These are phyloP conservation scores for Mnemiopsis leidyi DNA, from an alignment of 37 sponge, comb jelly and placozoan species.

Conservation along the genomic window DNA sequence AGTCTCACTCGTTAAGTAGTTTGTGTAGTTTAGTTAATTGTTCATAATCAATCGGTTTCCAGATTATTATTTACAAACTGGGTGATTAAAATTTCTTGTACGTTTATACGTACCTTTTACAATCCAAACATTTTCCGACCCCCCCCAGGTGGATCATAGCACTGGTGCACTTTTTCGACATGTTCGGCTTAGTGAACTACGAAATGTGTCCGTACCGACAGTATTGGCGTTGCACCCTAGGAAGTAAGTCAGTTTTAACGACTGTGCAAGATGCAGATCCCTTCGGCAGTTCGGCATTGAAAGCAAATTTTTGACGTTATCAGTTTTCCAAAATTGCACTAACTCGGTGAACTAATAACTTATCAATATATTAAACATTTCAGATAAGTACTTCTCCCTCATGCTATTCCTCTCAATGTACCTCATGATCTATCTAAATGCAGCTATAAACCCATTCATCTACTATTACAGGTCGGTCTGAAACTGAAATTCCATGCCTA, in stretches of 20 bases:
- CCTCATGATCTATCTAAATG: slow-evolving; percentile 47
- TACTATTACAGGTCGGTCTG: slow-evolving; percentile 59
- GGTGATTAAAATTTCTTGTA: too few relatives aligned
- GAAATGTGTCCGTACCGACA: neutral
- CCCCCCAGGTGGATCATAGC: slow-evolving; percentile 19
- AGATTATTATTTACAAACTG: too few relatives aligned
- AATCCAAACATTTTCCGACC: too few relatives aligned
- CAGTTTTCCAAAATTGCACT: too few relatives aligned
- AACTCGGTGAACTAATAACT: too few relatives aligned
- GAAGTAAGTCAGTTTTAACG: neutral
- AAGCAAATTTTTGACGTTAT: neutral
- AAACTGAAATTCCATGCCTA: too few relatives aligned
- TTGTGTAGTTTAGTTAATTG: too few relatives aligned
- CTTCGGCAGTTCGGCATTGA: neutral
- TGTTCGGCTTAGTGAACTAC: neutral
- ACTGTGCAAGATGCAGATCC: neutral
- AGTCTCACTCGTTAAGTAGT: too few relatives aligned
- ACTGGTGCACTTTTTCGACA: slow-evolving; percentile 42
- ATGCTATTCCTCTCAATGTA: slow-evolving; percentile 9
- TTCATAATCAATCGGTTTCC: too few relatives aligned
- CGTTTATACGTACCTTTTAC: too few relatives aligned
- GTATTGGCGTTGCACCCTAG: slow-evolving; percentile 13
- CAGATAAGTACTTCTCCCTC: neutral
- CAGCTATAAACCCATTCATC: slow-evolving; percentile 51
- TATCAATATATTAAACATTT: too few relatives aligned